Conservation (phyloP, 1,140 invertebrate species). For the Sesamia nonagrioides region DNA sequence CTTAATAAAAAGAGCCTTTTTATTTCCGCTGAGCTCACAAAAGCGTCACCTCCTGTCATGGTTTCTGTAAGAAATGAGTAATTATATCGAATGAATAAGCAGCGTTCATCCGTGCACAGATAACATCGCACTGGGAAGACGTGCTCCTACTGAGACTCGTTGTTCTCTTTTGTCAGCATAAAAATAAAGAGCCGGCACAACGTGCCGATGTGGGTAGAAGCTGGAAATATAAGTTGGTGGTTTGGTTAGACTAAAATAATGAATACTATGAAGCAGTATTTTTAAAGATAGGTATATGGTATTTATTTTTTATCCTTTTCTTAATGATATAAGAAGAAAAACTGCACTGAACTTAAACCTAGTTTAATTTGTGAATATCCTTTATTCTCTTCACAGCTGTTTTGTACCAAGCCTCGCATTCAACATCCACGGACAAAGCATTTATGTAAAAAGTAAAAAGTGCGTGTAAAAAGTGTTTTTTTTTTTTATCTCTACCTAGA, state of each 20-base stretch:
- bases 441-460: too few species aligned
- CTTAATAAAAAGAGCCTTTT: slow-evolving; percentile 6
- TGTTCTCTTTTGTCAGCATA: not conserved
- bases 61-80: slow-evolving; percentile 25
- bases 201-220: not conserved
- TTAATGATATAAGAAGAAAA: too few species aligned
- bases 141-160: not conserved
- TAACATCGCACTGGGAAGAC: slow-evolving; percentile 12
- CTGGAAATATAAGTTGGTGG: too few species aligned
- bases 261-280: not conserved
- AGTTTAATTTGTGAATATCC: too few species aligned
- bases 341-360: too few species aligned
- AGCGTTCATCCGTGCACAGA: slow-evolving; percentile 16
- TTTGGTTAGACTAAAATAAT: not conserved
- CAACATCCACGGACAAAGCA: too few species aligned
- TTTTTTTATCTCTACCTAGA: too few species aligned
- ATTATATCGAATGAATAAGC: slow-evolving; percentile 16
- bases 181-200: not conserved
- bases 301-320: too few species aligned
- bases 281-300: too few species aligned
- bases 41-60: slow-evolving; percentile 3
- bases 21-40: slow-evolving; percentile 1
- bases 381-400: too few species aligned
- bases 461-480: too few species aligned
- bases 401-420: too few species aligned